phyloP scores from a whole-genome alignment of 2,113 vertebrate genomes.

The Rhadina sibilatrix region DNA sequence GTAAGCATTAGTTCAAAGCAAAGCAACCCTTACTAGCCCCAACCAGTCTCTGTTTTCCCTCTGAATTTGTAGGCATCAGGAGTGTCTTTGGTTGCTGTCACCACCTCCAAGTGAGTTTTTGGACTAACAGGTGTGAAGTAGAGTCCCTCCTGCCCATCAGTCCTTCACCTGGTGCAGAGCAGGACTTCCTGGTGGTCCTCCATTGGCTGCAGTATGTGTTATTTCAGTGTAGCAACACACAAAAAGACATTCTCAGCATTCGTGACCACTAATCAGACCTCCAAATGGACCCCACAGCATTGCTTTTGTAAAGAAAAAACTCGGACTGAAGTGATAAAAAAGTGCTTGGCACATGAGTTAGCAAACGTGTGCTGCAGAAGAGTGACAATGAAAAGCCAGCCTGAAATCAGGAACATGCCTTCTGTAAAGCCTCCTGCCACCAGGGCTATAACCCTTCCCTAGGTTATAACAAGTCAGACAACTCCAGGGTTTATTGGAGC shows the following conservation, averaged over 20 bases:
- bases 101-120: neutral
- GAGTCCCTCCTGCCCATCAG: neutral
- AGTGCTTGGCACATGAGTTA: neutral
- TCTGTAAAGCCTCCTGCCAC: neutral
- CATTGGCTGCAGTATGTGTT: neutral
- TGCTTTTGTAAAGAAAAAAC: neutral
- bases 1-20: neutral
- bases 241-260: neutral
- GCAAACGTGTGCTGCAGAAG: neutral
- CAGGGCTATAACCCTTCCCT: neutral
- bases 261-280: neutral
- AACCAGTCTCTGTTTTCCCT: neutral
- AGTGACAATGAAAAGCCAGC: neutral
- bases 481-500: slow-evolving; percentile 22
- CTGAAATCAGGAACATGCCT: neutral
- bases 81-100: neutral
- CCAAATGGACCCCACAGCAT: neutral
- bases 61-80: neutral
- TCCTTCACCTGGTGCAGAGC: neutral
- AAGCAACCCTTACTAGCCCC: neutral
- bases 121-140: neutral
- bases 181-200: neutral
- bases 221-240: neutral
- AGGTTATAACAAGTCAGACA: slow-evolving; percentile 38
- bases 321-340: neutral